Conservation (phyloP, 1,140 invertebrate genomes). For the Brachystomella parvula region DNA sequence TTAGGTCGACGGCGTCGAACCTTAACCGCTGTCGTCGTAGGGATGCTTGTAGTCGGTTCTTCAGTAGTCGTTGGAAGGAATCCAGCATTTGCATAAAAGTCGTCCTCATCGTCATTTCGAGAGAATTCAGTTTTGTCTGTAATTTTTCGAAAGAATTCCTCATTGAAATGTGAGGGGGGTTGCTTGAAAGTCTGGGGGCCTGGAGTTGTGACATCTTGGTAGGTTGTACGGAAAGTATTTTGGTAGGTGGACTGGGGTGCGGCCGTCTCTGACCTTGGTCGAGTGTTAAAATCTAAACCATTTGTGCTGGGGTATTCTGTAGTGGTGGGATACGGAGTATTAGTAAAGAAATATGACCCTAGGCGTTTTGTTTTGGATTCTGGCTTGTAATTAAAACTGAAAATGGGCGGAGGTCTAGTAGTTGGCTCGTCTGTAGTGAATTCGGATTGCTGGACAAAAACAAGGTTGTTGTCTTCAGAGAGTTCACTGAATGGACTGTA, state of each 20-base stretch:
- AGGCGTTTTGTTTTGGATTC: not conserved
- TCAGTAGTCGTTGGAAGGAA: not conserved
- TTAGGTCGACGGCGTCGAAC: no score
- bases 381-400: not conserved
- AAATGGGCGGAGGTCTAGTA: not conserved
- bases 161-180: conserved; percentile 4
- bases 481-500: not conserved
- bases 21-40: no score
- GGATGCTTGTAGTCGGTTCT: no score
- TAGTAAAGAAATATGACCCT: no score
- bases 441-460: not conserved
- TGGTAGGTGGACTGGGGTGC: conserved; percentile 24
- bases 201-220: conserved; percentile 12
- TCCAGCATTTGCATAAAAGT: conserved; percentile 7
- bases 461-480: not conserved
- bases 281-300: not conserved
- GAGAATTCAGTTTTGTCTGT: conserved; percentile 6
- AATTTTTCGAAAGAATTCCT: conserved; percentile 22
- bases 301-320: not conserved
- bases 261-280: not conserved
- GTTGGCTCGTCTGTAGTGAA: not conserved
- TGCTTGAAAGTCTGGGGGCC: conserved; percentile 7
- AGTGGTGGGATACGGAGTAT: not conserved
- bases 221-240: conserved; percentile 30
- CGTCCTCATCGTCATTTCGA: conserved; percentile 1